These are phyloP conservation scores for Rhopalosiphum maidis DNA, from an alignment of 1,140 invertebrate species.

Conservation along the genomic window DNA sequence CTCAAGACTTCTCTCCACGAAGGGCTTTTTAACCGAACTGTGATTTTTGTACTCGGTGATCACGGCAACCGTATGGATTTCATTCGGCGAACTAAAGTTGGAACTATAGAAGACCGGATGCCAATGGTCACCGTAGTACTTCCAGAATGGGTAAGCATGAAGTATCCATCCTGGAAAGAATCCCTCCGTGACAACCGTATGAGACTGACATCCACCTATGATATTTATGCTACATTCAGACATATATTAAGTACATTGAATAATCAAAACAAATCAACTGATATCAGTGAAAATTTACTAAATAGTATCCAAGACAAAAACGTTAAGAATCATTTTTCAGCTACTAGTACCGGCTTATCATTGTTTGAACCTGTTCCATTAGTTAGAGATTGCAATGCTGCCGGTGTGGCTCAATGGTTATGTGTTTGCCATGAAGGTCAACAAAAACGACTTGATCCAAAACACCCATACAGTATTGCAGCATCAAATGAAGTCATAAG, in stretches of 20 bases:
- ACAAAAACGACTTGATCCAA: constrained; percentile 58
- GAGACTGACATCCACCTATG: constrained; percentile 69
- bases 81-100: constrained; percentile 70
- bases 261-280: constrained; percentile 32
- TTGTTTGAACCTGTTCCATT: constrained; percentile 61
- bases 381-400: constrained; percentile 64
- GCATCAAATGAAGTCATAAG: constrained; percentile 59
- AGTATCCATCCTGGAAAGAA: constrained; percentile 65
- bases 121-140: constrained; percentile 71
- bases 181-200: constrained; percentile 68
- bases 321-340: constrained; percentile 58
- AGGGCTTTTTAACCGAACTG: constrained; percentile 65
- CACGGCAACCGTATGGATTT: constrained; percentile 71
- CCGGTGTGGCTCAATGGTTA: constrained; percentile 65
- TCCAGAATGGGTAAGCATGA: constrained; percentile 68
- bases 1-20: constrained; percentile 60
- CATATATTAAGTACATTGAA: constrained; percentile 66
- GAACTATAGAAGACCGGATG: constrained; percentile 73
- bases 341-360: constrained; percentile 58
- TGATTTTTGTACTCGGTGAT: constrained; percentile 66
- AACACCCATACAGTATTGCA: neutral
- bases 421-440: constrained; percentile 64
- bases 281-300: constrained; percentile 63
- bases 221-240: constrained; percentile 71
- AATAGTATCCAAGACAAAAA: constrained; percentile 63